These are phyloP conservation scores for Mionectes olivaceus DNA, from an alignment of 2,797 vertebrate genomes.

Conservation along the genomic window DNA sequence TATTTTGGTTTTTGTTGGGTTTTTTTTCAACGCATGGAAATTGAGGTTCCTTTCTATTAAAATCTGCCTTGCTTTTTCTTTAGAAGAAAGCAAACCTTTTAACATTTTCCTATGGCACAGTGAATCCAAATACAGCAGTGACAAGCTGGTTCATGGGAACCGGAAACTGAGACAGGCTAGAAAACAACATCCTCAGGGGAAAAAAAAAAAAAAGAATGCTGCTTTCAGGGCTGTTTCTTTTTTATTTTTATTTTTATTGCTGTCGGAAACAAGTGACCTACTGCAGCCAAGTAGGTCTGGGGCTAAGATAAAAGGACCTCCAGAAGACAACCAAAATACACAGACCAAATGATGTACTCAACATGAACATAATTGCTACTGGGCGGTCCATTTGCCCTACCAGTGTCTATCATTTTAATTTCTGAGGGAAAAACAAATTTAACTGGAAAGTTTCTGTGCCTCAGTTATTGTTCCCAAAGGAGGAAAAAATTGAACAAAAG, in stretches of 20 bases:
- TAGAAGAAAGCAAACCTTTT: neutral
- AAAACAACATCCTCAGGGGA: slow-evolving; percentile 49
- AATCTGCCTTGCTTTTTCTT: neutral
- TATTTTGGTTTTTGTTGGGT: too few species aligned
- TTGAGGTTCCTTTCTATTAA: neutral
- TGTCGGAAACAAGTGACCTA: slow-evolving; percentile 64
- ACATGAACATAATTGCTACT: slow-evolving; percentile 29
- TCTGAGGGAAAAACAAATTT: slow-evolving; percentile 32
- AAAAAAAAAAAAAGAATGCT: neutral
- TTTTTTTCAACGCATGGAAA: neutral
- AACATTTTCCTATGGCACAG: neutral
- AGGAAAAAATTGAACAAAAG: neutral
- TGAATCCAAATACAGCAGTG: slow-evolving; percentile 28
- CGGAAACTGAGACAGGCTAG: slow-evolving; percentile 32
- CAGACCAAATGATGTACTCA: slow-evolving; percentile 27
- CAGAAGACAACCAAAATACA: slow-evolving; percentile 56
- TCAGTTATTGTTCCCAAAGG: slow-evolving; percentile 9
- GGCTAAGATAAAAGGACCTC: slow-evolving; percentile 62
- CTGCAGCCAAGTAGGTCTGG: slow-evolving; percentile 47
- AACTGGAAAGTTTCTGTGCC: slow-evolving; percentile 38
- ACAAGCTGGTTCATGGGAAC: slow-evolving; percentile 63
- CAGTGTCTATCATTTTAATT: slow-evolving; percentile 10
- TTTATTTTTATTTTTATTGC: slow-evolving; percentile 51
- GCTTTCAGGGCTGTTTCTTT: slow-evolving; percentile 2
- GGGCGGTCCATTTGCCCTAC: neutral